Evolutionary conservation across 2,113 vertebrate species (phyloP).

Genomic region (Oryzias melastigma): DNA sequence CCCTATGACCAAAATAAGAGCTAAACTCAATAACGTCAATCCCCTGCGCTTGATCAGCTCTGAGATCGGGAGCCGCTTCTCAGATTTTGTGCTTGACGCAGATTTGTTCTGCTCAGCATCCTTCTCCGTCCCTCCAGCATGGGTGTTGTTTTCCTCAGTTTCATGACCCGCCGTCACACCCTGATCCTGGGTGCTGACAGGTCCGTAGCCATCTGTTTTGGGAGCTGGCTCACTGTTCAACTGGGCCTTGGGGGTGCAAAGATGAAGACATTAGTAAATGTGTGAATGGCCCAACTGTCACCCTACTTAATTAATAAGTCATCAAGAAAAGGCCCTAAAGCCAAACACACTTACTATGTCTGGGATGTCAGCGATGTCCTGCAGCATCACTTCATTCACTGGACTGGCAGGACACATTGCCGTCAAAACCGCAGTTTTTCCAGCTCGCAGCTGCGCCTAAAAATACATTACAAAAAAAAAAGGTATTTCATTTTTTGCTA

Average conservation of each 20-base stretch:
- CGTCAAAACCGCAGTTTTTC: slow-evolving; percentile 33
- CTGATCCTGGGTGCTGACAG: slow-evolving; percentile 53
- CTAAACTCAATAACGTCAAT: slow-evolving; percentile 29
- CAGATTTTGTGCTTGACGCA: slow-evolving; percentile 8
- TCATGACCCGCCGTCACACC: slow-evolving; percentile 15
- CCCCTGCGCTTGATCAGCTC: slow-evolving; percentile 73
- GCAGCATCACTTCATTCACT: slow-evolving; percentile 36
- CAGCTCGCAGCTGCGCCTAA: slow-evolving; percentile 70
- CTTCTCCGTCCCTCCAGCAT: background rate
- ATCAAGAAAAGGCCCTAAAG: background rate
- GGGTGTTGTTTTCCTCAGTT: background rate
- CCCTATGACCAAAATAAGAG: slow-evolving; percentile 57
- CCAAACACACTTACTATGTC: slow-evolving; percentile 28
- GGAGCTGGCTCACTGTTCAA: slow-evolving; percentile 2
- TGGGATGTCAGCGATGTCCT: slow-evolving; percentile 27
- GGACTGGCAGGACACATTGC: slow-evolving; percentile 26
- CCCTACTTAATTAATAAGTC: background rate
- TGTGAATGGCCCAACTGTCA: background rate
- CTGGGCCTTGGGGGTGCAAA: slow-evolving; percentile 35
- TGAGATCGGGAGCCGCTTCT: slow-evolving; percentile 48
- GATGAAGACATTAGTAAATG: slow-evolving; percentile 8
- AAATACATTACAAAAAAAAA: background rate
- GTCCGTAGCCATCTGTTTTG: slow-evolving; percentile 46
- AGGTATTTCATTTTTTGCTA: too few relatives aligned
- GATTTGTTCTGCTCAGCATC: slow-evolving; percentile 33